Percentiles rank a stretch among this genome's conserved stretches.
phyloP scores from a whole-genome alignment of 2,888 invertebrate species.

The Brenthis hecate region DNA sequence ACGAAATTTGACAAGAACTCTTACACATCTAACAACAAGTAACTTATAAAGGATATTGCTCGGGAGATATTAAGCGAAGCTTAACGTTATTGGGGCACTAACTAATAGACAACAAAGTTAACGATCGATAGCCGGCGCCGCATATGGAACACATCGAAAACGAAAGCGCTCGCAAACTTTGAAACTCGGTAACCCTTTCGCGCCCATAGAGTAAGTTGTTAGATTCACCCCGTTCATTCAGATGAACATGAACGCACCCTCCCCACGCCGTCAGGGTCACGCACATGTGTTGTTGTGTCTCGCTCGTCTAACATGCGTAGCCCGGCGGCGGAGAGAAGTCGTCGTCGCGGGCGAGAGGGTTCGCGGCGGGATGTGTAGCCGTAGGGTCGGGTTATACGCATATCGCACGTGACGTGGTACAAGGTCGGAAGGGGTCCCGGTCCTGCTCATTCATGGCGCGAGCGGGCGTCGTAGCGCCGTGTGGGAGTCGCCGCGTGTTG shows the following conservation, averaged over 20 bases:
- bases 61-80: slow-evolving; percentile 35
- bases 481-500: slow-evolving; percentile 73
- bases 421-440: slow-evolving; percentile 50
- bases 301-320: slow-evolving; percentile 66
- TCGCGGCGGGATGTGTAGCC: slow-evolving; percentile 35
- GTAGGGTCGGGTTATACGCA: slow-evolving; percentile 54
- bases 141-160: slow-evolving; percentile 74
- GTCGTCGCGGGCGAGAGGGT: slow-evolving; percentile 40
- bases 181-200: slow-evolving; percentile 72
- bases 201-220: slow-evolving; percentile 67
- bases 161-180: slow-evolving; percentile 71
- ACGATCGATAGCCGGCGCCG: slow-evolving; percentile 69
- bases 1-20: slow-evolving; percentile 47
- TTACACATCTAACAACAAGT: slow-evolving; percentile 26
- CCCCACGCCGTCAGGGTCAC: slow-evolving; percentile 65
- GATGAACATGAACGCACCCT: slow-evolving; percentile 59
- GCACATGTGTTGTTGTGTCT: slow-evolving; percentile 66
- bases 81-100: slow-evolving; percentile 53
- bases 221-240: slow-evolving; percentile 76
- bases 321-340: slow-evolving; percentile 48
- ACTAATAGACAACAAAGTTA: slow-evolving; percentile 53
- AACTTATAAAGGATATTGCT: slow-evolving; percentile 31
- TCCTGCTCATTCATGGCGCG: slow-evolving; percentile 58
- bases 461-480: slow-evolving; percentile 41
- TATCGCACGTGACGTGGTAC: slow-evolving; percentile 59